phyloP scores from a whole-genome alignment of 2,888 invertebrate genomes.

The Ophion costatus region DNA sequence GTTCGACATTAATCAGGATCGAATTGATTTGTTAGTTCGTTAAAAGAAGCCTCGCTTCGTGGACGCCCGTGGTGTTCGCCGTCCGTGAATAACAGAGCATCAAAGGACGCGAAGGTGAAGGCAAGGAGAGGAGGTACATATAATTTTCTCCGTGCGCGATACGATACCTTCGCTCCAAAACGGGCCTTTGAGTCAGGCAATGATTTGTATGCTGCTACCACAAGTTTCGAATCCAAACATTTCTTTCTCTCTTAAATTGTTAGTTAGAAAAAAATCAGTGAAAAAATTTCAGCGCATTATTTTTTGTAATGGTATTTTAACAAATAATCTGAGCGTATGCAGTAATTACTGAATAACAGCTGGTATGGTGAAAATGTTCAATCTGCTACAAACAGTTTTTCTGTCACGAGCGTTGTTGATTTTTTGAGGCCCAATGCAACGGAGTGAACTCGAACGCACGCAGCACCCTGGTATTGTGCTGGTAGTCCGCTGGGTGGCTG shows the following conservation, averaged over 20 bases:
- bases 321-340: no score
- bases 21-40: slow-evolving; percentile 80
- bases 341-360: no score
- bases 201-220: background rate
- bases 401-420: no score
- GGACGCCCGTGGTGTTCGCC: slow-evolving; percentile 47
- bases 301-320: no score
- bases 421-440: background rate
- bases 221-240: background rate
- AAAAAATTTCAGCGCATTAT: no score
- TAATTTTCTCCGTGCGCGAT: background rate
- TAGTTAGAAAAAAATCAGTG: no score
- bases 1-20: slow-evolving; percentile 78
- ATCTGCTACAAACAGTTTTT: no score
- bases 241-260: background rate
- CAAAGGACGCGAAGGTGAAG: slow-evolving; percentile 37
- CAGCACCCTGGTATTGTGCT: background rate
- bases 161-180: background rate
- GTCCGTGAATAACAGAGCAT: slow-evolving; percentile 53
- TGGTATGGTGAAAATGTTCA: no score
- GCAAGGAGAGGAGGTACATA: slow-evolving; percentile 36
- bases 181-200: background rate
- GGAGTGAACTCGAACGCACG: background rate
- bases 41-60: slow-evolving; percentile 69
- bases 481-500: background rate